Base-by-base conservation (phyloP, 2,888 invertebrate genomes). In the Pristionchus fissidentatus region DNA sequence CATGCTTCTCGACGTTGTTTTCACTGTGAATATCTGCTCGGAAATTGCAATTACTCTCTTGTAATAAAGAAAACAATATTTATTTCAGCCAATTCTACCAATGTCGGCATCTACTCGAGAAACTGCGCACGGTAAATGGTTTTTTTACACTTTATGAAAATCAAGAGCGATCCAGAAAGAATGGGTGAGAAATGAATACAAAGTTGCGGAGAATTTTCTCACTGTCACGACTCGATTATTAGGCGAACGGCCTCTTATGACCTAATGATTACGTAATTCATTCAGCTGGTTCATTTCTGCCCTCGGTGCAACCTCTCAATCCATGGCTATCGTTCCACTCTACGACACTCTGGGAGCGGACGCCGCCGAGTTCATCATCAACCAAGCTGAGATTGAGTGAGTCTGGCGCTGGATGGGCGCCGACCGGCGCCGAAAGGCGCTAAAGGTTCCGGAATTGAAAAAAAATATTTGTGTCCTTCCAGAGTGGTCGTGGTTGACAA, bases 291-390 rank as follows among this genome's bases (percentile, higher is more conserved):
- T 87, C 15, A 85, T 90, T 55, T 84, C 89, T 52, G 84, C 88
- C 2, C 83, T 92, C n/a, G 91, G 87, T 0, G 88, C 87, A 41
- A 83, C 89, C 32, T 86, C 88, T 19, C 89, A 89, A 75, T 91
- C 91, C 5, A 95, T 97, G 95, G 97, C 97, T 81, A 95, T 97
- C 88, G 96, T 98, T 86, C 97, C 98, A 79, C 94, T 98, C 84
- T 98, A 98, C 93, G 98, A 98, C 93, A 98, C 98, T 4, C 94
- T 98, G 88, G 98, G 98, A 92, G 96, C 97, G 89, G 97, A 98
- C 93, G 97, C 98, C 88, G 97, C 97, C 94, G 96, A 96, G 93
- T 92, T 85, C 85, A 91, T 92, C 62, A 84, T 92, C 22, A 92
- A 93, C 88, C 90, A 90, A 87, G 88, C 89, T 13, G 90, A 88